phyloP scores from a whole-genome alignment of 2,113 vertebrate species.

The Felis catus region DNA sequence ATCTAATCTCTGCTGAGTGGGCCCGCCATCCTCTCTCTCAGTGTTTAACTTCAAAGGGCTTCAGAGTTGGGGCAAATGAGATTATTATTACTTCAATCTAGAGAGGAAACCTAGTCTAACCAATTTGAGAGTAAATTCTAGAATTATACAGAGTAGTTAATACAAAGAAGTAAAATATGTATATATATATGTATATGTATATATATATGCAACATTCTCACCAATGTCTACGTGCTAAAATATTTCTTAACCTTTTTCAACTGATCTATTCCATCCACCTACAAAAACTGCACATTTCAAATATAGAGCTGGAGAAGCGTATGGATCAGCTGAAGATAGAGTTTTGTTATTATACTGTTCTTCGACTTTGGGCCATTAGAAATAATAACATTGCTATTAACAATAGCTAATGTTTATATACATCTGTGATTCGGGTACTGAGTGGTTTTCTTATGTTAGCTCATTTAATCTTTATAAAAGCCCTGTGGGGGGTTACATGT shows the following conservation, averaged over 20 bases:
- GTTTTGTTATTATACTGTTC: neutral
- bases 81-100: conserved; percentile 71
- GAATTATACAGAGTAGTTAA: conserved; percentile 58
- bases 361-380: neutral
- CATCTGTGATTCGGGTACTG: neutral
- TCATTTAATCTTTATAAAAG: neutral
- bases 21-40: conserved; percentile 64
- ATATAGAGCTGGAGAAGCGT: neutral
- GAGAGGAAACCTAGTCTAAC: conserved; percentile 65
- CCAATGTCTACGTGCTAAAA: conserved; percentile 26
- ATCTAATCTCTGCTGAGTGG: conserved; percentile 82
- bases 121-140: conserved; percentile 61
- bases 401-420: neutral
- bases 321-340: neutral
- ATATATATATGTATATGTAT: neutral
- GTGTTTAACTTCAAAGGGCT: conserved; percentile 80
- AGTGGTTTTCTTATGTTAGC: neutral
- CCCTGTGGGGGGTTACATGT: neutral
- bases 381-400: neutral
- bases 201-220: neutral
- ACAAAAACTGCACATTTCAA: conserved; percentile 24
- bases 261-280: neutral
- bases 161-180: conserved; percentile 34
- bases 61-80: conserved; percentile 73
- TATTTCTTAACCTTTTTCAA: conserved; percentile 36